phyloP scores from a whole-genome alignment of 2,888 invertebrate species.

The Synanthedon tipuliformis region DNA sequence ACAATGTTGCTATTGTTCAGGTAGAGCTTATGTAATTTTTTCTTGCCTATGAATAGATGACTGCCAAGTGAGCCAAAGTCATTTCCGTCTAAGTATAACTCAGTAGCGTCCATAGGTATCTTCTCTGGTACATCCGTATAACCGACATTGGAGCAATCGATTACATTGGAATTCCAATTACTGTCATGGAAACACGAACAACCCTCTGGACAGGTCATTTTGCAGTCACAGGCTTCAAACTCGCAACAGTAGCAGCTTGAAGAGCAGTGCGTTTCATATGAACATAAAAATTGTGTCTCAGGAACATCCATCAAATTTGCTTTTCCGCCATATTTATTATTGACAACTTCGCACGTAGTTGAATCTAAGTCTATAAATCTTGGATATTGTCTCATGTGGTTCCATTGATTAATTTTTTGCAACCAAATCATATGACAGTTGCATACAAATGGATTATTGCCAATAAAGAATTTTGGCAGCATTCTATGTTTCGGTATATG shows the following conservation, averaged over 20 bases:
- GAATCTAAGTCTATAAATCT: constrained; percentile 81
- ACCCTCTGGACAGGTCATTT: constrained; percentile 87
- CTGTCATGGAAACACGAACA: constrained; percentile 89
- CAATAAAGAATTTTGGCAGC: constrained; percentile 82
- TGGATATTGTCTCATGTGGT: constrained; percentile 79
- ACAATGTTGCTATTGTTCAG: constrained; percentile 82
- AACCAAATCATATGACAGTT: constrained; percentile 91
- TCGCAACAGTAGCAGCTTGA: constrained; percentile 89
- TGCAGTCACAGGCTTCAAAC: constrained; percentile 89
- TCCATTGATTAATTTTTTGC: constrained; percentile 80
- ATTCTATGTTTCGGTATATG: constrained; percentile 74
- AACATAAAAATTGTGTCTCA: constrained; percentile 82
- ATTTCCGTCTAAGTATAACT: constrained; percentile 87
- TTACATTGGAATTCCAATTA: constrained; percentile 85
- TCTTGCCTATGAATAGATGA: constrained; percentile 87
- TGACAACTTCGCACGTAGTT: constrained; percentile 80
- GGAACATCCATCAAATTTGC: constrained; percentile 76
- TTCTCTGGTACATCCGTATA: constrained; percentile 79
- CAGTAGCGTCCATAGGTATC: constrained; percentile 90
- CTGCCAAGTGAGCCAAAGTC: constrained; percentile 79
- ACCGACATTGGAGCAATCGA: constrained; percentile 81
- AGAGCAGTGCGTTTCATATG: constrained; percentile 85
- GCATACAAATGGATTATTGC: constrained; percentile 86
- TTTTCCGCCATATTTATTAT: constrained; percentile 73
- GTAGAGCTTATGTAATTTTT: constrained; percentile 80